phyloP scores from a whole-genome alignment of 2,113 vertebrate species.

The Nothoprocta perdicaria region DNA sequence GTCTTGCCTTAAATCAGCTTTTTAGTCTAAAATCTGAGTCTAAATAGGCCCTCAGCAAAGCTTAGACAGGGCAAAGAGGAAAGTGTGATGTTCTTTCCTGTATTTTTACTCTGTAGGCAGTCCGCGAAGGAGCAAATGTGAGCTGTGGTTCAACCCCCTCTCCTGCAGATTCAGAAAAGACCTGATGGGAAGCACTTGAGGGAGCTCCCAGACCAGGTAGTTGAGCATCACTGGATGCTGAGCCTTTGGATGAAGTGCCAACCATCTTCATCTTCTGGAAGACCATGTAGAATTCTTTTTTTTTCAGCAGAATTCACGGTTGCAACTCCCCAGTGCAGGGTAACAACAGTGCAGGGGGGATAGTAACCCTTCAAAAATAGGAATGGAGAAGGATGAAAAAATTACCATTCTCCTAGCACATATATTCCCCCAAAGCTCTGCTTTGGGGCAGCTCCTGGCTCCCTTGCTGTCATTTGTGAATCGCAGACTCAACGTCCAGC shows the following conservation, averaged over 20 bases:
- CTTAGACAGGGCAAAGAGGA: no score
- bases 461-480: not conserved
- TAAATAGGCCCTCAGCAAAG: no score
- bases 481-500: fast-evolving
- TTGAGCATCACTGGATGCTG: not conserved
- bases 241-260: not conserved
- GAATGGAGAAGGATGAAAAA: not conserved
- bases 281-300: not conserved
- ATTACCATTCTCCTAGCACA: not conserved
- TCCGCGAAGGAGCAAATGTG: no score
- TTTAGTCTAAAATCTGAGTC: no score
- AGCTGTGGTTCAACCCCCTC: no score
- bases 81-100: no score
- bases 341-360: not conserved
- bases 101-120: no score
- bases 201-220: not conserved
- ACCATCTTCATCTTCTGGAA: not conserved
- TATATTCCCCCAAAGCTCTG: not conserved
- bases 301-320: not conserved
- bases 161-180: no score
- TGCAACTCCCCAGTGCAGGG: not conserved
- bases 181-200: not conserved
- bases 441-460: not conserved
- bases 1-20: not conserved
- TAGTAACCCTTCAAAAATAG: not conserved